Conservation (phyloP, 2,113 vertebrate species). For the Bubalus kerabau region DNA sequence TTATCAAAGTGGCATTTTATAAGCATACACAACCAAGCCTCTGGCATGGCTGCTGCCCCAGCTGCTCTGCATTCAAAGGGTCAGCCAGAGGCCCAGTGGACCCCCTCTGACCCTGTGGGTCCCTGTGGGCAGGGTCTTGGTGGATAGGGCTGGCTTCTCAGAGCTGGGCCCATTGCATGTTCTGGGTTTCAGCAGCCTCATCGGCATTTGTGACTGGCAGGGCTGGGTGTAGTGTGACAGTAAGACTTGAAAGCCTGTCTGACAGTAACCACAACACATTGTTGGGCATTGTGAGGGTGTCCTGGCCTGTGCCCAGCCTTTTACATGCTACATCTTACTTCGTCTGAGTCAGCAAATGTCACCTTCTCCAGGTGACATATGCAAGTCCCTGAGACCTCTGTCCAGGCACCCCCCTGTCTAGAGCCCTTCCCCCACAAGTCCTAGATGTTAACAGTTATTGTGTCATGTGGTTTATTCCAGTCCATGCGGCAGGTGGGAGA, state of each 20-base stretch:
- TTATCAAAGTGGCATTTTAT: not conserved
- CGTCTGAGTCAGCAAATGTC: not conserved
- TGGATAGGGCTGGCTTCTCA: not conserved
- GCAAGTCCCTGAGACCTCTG: not conserved
- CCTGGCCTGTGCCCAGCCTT: not conserved
- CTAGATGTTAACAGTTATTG: accelerated
- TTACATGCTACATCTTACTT: not conserved
- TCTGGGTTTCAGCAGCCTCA: too few species aligned
- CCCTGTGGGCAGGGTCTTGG: accelerated
- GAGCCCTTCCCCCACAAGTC: not conserved
- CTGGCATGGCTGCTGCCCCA: not conserved
- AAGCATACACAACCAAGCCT: too few species aligned
- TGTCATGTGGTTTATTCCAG: not conserved
- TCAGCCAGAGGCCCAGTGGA: not conserved
- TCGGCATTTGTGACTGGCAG: not conserved
- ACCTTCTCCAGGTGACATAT: accelerated
- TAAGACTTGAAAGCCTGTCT: not conserved
- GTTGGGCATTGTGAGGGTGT: not conserved
- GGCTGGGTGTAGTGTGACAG: not conserved
- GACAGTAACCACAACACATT: not conserved
- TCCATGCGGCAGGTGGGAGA: accelerated
- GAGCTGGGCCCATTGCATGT: not conserved
- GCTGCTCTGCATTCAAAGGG: not conserved
- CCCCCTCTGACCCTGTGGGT: too few species aligned
- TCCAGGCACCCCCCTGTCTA: not conserved